Percentiles rank a stretch among this genome's conserved stretches.
phyloP scores from a whole-genome alignment of 2,113 vertebrate genomes.

The Dascyllus trimaculatus region DNA sequence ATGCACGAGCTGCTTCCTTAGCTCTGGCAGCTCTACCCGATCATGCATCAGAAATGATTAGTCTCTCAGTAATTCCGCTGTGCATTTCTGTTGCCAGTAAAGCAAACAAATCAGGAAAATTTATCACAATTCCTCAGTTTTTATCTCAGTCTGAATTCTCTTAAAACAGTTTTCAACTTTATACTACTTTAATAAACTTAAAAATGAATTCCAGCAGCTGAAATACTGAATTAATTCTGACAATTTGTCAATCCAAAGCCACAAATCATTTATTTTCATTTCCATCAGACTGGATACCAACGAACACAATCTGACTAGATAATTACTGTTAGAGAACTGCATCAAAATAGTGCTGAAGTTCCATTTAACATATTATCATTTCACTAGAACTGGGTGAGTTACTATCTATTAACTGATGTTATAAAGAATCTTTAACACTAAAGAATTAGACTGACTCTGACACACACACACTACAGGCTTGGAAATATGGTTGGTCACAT shows the following conservation, averaged over 20 bases:
- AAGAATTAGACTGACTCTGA: neutral
- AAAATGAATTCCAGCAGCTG: neutral
- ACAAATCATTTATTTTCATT: neutral
- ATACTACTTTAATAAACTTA: neutral
- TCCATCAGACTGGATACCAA: neutral
- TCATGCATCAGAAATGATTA: neutral
- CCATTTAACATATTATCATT: neutral
- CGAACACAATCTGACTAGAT: neutral
- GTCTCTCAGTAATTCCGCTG: neutral
- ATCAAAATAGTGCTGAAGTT: neutral
- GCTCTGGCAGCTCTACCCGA: fast-evolving
- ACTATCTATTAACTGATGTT: neutral
- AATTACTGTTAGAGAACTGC: neutral
- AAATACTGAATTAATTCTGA: neutral
- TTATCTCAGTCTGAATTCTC: fast-evolving
- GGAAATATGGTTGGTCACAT: neutral
- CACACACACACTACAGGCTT: neutral
- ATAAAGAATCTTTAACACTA: neutral
- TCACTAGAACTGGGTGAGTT: neutral
- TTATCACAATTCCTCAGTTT: neutral
- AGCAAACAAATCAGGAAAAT: neutral
- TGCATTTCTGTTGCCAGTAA: neutral
- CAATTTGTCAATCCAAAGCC: neutral
- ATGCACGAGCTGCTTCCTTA: neutral
- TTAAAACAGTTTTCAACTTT: neutral